A percentile compares a stretch with the other conserved stretches of the same genome.
These are phyloP conservation scores for Mobula birostris DNA, from an alignment of 2,113 vertebrate genomes.

Conservation along the genomic window DNA sequence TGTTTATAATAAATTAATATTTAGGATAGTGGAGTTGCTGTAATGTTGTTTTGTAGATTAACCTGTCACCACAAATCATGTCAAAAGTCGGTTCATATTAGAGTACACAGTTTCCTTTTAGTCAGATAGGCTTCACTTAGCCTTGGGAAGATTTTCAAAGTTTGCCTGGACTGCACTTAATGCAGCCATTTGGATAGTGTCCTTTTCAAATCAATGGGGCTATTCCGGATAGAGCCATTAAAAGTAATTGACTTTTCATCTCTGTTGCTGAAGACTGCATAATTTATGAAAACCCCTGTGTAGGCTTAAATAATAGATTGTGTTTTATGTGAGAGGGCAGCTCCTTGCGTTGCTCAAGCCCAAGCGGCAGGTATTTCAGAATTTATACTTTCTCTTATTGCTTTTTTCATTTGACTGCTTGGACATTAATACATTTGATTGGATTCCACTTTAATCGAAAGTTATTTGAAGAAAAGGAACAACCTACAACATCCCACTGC, in stretches of 20 bases:
- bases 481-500: background rate
- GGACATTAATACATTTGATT: background rate
- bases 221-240: constrained; percentile 25
- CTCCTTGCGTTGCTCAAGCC: background rate
- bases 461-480: background rate
- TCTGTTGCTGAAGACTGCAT: constrained; percentile 34
- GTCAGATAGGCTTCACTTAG: background rate
- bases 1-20: background rate
- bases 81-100: constrained; percentile 6
- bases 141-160: background rate
- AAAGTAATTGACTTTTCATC: constrained; percentile 33
- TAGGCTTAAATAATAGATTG: constrained; percentile 36
- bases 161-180: constrained; percentile 11
- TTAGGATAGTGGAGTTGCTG: background rate
- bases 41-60: background rate
- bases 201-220: constrained; percentile 19
- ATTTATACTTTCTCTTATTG: background rate
- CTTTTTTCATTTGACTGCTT: background rate
- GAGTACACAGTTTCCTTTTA: background rate
- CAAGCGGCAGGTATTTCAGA: background rate
- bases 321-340: constrained; percentile 23
- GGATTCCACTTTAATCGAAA: constrained; percentile 18
- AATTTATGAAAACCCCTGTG: constrained; percentile 35
- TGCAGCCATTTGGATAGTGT: background rate
- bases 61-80: background rate